Base-by-base conservation (phyloP, 2,888 invertebrate species). In the Thyatira batis region DNA sequence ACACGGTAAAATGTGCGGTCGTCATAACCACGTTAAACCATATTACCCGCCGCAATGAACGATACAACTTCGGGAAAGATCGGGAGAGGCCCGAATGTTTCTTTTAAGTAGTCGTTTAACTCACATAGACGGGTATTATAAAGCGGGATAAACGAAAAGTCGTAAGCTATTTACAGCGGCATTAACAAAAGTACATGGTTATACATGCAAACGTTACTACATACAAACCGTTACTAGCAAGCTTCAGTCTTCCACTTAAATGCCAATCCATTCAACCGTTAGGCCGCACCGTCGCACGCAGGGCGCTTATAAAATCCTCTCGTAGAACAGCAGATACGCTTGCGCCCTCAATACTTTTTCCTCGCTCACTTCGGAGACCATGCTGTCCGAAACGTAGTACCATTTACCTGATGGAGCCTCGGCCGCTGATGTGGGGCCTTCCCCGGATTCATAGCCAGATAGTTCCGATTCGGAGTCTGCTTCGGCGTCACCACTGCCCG, bases 251-350 rank as follows among this genome's bases (percentile, higher is more conserved):
- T 84, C 84, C 85, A 73, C 82, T 73, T 85, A 85, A 86, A 85
- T 85, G 87, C 85, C 85, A 78, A 76, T 68, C 70, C 69, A 67
- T 60, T 59, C 39, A 39, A 17, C 39, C 39, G 39, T 67, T 76
- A 81, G 80, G 78, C 78, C 76, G 54, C 49, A 28, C 46, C 52
- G 17, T 39, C 39, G 39, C 39, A 39, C 8, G 17, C 17, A 39
- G 39, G 39, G 17, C 2, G 59, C 67, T 85, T 95, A 97, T 85
- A 95, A 92, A 83, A 98, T 96, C 84, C 98, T 94, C 87, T 99
- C 98, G 86, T 99, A 99, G 90, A 99, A 99, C 39, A 99, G 93
- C 51, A 99, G 93, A 88, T 99, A 99, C 13, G 99, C 99, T 87
- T 99, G 97, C 57, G 96, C 95, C 67, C 94, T 92, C 46, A 98